These are phyloP conservation scores for Irena cyanogastra DNA, from an alignment of 2,113 vertebrate genomes.

Conservation along the genomic window DNA sequence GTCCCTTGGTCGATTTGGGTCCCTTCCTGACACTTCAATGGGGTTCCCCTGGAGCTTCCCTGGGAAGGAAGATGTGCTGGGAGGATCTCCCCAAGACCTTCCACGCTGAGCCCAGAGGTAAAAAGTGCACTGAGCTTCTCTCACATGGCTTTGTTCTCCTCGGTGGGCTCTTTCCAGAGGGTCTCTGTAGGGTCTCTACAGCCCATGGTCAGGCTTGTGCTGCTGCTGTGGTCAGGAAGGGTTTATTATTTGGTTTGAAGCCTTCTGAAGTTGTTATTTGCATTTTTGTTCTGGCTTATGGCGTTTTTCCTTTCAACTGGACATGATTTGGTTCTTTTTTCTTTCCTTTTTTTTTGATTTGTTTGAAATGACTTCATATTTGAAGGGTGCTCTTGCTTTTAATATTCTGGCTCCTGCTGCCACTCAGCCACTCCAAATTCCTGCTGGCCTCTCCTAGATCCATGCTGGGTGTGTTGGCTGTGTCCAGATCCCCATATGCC, in stretches of 20 bases:
- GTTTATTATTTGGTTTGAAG: not conserved
- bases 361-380: not conserved
- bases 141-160: conserved; percentile 8
- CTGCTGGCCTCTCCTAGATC: not conserved
- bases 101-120: not conserved
- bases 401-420: not conserved
- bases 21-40: not conserved
- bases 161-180: not conserved
- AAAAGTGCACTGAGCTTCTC: not conserved
- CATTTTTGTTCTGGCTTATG: not conserved
- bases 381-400: not conserved
- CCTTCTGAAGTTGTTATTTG: conserved; percentile 19
- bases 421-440: not conserved
- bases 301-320: not conserved
- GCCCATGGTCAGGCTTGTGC: not conserved
- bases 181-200: not conserved
- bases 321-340: not conserved
- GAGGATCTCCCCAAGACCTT: not conserved
- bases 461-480: not conserved
- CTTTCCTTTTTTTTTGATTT: not conserved
- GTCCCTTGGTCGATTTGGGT: fast-evolving
- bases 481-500: not conserved
- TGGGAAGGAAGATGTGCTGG: not conserved
- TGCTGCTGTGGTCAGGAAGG: not conserved
- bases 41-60: not conserved